Base-by-base conservation (phyloP, 2,888 invertebrate genomes). In the Pristionchus arcanus region DNA sequence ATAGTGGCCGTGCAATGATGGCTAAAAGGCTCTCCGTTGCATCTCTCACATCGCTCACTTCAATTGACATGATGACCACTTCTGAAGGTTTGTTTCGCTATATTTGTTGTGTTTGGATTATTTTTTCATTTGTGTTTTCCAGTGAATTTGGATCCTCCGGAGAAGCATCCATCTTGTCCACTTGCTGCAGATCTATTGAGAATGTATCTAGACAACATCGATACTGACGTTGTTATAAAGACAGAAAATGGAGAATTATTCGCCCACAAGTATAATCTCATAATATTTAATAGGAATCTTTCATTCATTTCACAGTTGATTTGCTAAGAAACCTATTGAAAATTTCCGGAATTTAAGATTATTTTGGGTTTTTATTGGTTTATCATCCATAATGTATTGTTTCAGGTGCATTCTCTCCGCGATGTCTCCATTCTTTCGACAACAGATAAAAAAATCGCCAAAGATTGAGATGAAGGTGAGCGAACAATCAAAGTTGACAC, bases 361-460 rank as follows among this genome's bases (percentile, higher is more conserved):
- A 31, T 15, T 31, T 31, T 28, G 28, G 68, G 7, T 25, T 16
- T 7, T 68, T 31, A 68, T 31, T 28, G 28, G 68, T 28, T 25
- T 16, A n/a, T 68, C 68, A 68, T n/a, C 9, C 15, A 68, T 49
- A 49, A 49, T 49, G 42, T 9, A 7, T 28, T 37, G 63, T 86
- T 31, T 37, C 90, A 95, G 96, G 90, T 98, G 98, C 95, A 97
- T 98, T 94, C 96, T 98, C 91, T 97, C 97, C 88, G 98, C 98
- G 25, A 95, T 98, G 89, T 98, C 98, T 95, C 97, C 97, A 95
- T 98, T 98, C 95, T 98, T 98, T 96, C 97, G 98, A 16, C 98
- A 93, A 71, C 92, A 92, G 66, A 90, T 93, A 16, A 90, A 91
- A 74, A 92, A 90, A 55, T 91, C 92, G n/a, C 91, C 91, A n/a